These are phyloP conservation scores for Epizoanthus rinbou DNA, from an alignment of 92 coral and sea anemone genomes.

Conservation along the genomic window DNA sequence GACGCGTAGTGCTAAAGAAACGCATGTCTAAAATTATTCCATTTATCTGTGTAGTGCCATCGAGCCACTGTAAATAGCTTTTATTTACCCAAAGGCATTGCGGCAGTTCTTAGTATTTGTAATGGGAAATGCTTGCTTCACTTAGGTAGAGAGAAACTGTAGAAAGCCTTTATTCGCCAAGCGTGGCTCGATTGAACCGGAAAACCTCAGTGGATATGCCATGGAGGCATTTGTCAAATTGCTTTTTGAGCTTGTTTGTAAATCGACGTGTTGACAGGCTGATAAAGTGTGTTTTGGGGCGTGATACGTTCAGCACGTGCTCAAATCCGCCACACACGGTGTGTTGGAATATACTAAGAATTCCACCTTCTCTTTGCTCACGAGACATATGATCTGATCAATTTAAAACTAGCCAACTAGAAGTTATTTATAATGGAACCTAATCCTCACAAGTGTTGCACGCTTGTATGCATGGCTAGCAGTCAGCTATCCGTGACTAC, in stretches of 20 bases:
- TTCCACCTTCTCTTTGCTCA: conserved; percentile 25
- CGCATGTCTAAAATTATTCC: conserved; percentile 1
- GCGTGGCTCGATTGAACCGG: conserved; percentile 40
- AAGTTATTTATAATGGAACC: background rate
- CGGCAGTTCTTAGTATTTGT: conserved; percentile 31
- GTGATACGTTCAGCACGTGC: conserved; percentile 59
- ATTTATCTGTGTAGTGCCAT: conserved; percentile 7
- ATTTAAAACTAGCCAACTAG: conserved; percentile 20
- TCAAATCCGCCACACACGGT: conserved; percentile 31
- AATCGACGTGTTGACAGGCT: conserved; percentile 83
- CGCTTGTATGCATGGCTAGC: background rate
- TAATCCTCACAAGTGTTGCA: background rate
- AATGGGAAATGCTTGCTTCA: conserved; percentile 37
- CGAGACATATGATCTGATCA: conserved; percentile 18
- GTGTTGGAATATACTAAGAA: conserved; percentile 13
- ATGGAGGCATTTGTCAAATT: conserved; percentile 68
- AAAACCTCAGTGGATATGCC: conserved; percentile 28
- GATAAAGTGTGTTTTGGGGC: conserved; percentile 70
- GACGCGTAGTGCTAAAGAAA: background rate
- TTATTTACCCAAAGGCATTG: conserved; percentile 34
- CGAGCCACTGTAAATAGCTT: conserved; percentile 20
- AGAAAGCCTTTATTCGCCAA: conserved; percentile 20
- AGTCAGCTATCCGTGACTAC: conserved; percentile 15
- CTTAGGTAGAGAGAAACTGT: conserved; percentile 20
- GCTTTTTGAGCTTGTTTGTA: conserved; percentile 70